Conservation (phyloP, 2,888 invertebrate species). For the Saturnia pavonia region DNA sequence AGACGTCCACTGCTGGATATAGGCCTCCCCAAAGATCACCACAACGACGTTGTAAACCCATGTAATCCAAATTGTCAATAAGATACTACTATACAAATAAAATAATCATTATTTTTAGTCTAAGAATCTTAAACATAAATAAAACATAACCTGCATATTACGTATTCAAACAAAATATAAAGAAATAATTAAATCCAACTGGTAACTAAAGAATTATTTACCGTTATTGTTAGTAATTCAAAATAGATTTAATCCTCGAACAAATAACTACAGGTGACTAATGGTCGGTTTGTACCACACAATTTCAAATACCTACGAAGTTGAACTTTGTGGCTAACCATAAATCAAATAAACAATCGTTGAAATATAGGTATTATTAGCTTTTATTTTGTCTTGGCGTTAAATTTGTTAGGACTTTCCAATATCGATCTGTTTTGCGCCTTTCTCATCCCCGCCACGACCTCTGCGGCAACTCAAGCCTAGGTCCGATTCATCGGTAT, state of each 20-base stretch:
- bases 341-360: constrained; percentile 8
- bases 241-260: constrained; percentile 1
- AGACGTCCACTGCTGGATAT: too few species aligned
- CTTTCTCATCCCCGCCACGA: too few species aligned
- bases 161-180: not conserved
- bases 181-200: not conserved
- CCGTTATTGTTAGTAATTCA: not conserved
- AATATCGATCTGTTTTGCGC: not conserved
- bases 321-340: not conserved
- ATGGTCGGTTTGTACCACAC: not conserved
- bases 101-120: too few species aligned
- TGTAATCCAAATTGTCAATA: too few species aligned
- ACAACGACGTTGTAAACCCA: too few species aligned
- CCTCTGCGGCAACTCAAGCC: too few species aligned
- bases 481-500: too few species aligned
- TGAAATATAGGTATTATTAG: not conserved
- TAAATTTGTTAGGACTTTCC: not conserved
- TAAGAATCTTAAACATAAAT: not conserved
- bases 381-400: not conserved
- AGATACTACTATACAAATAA: too few species aligned
- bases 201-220: not conserved
- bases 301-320: not conserved
- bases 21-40: too few species aligned
- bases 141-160: not conserved
- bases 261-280: constrained; percentile 5